phyloP scores from a whole-genome alignment of 2,888 invertebrate genomes.

The Pseudococcus jackbeardsleyi region DNA sequence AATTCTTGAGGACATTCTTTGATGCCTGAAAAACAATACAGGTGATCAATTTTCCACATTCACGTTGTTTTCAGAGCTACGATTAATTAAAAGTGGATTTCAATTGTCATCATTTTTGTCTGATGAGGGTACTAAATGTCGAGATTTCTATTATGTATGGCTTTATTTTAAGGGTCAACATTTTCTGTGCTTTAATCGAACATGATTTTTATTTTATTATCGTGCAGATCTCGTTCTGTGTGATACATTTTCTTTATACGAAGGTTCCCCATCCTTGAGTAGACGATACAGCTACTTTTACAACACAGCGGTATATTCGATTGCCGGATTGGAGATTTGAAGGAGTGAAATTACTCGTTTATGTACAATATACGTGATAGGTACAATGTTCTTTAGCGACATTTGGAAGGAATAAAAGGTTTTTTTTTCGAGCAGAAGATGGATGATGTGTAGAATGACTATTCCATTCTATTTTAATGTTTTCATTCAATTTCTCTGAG shows the following conservation, averaged over 20 bases:
- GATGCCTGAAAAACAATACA: conserved; percentile 52
- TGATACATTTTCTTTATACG: neutral
- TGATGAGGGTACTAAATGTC: neutral
- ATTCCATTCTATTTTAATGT: too few species aligned
- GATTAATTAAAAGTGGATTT: neutral
- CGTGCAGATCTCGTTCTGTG: neutral
- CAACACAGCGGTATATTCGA: neutral
- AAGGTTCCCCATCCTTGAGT: neutral
- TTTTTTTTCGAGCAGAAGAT: too few species aligned
- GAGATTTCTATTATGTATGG: neutral
- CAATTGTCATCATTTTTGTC: conserved; percentile 18
- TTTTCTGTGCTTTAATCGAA: neutral
- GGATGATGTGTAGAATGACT: too few species aligned
- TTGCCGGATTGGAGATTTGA: neutral
- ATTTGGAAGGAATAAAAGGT: too few species aligned
- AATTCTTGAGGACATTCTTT: conserved; percentile 78
- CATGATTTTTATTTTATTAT: conserved; percentile 6
- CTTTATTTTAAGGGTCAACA: neutral
- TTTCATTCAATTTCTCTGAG: too few species aligned
- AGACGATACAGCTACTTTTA: neutral
- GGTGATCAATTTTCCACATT: conserved; percentile 10
- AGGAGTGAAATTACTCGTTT: neutral
- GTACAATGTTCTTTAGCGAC: too few species aligned
- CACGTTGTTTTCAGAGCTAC: neutral
- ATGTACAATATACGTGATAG: neutral